Conservation (phyloP, 2,797 vertebrate genomes). For the Muraenolepis orangiensis region DNA sequence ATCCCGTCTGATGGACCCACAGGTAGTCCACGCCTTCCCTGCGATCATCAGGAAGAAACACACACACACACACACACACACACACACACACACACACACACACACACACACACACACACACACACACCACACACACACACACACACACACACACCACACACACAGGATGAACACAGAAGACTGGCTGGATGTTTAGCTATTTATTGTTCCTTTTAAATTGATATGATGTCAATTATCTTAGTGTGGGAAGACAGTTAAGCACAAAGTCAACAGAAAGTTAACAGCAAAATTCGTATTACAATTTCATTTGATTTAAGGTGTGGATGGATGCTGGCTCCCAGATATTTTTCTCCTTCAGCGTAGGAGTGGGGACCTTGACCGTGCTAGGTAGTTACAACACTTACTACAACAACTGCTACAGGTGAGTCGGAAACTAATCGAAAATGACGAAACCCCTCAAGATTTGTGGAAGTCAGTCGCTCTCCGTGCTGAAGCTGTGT, state of each 20-base stretch:
- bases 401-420: slow-evolving; percentile 75
- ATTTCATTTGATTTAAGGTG: too few species aligned
- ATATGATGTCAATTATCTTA: too few species aligned
- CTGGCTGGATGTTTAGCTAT: too few species aligned
- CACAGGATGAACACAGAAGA: not conserved
- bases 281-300: too few species aligned
- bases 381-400: slow-evolving; percentile 73
- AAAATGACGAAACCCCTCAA: not conserved
- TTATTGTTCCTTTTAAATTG: too few species aligned
- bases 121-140: too few species aligned
- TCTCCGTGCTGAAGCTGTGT: not conserved
- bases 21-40: slow-evolving; percentile 47
- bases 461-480: not conserved
- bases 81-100: too few species aligned
- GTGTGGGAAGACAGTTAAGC: too few species aligned
- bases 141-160: too few species aligned
- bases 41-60: too few species aligned
- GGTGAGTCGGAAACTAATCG: slow-evolving; percentile 37
- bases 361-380: slow-evolving; percentile 62
- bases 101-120: not conserved
- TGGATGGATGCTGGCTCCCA: slow-evolving; percentile 77
- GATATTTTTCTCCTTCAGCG: slow-evolving; percentile 74
- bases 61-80: not conserved
- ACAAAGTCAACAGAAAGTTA: too few species aligned
- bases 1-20: slow-evolving; percentile 64